These are phyloP conservation scores for Oppia nitens DNA, from an alignment of 1,140 invertebrate genomes.

Conservation along the genomic window DNA sequence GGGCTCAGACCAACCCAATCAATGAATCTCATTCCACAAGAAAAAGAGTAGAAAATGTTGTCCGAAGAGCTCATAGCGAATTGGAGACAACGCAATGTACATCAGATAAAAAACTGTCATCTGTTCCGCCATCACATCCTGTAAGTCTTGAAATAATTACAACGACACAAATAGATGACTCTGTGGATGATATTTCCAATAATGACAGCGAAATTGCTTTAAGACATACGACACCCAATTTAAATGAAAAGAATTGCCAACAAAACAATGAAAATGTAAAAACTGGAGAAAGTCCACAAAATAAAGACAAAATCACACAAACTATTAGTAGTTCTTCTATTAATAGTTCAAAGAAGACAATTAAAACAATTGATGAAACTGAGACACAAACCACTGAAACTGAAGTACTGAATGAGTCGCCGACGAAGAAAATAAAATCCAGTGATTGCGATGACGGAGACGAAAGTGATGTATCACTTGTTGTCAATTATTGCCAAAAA, in stretches of 20 bases:
- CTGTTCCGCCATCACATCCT: slow-evolving; percentile 24
- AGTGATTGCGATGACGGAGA: slow-evolving; percentile 8
- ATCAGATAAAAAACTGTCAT: slow-evolving; percentile 16
- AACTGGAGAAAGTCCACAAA: neutral
- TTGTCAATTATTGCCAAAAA: slow-evolving; percentile 8
- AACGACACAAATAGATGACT: slow-evolving; percentile 8
- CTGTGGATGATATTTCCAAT: slow-evolving; percentile 11
- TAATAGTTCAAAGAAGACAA: neutral
- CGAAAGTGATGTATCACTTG: slow-evolving; percentile 11
- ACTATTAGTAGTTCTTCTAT: neutral
- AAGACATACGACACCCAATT: neutral
- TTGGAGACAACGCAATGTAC: slow-evolving; percentile 18
- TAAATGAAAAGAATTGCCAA: neutral
- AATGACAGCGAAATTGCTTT: neutral
- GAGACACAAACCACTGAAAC: neutral
- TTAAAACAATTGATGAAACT: neutral
- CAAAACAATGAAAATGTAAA: neutral
- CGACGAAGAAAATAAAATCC: neutral
- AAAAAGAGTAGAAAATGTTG: neutral
- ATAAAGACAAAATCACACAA: neutral
- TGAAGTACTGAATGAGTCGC: neutral
- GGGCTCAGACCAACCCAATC: neutral
- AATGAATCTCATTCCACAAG: neutral
- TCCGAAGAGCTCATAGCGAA: slow-evolving; percentile 22
- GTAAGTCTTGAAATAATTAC: slow-evolving; percentile 25